These are phyloP conservation scores for Labeo calbasu DNA, from an alignment of 2,797 vertebrate species.

Conservation along the genomic window DNA sequence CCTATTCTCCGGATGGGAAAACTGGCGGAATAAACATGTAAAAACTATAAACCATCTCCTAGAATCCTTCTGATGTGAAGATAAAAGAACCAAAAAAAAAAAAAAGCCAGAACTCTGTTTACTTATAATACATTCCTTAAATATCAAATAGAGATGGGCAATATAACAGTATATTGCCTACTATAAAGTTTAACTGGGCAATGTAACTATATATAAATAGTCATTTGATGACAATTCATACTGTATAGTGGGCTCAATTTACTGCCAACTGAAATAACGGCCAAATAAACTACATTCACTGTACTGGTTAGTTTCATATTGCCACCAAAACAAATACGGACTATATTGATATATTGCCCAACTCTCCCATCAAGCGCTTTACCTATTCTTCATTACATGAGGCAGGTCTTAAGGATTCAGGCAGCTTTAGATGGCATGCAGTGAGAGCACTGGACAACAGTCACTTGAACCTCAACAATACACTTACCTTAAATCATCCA, in stretches of 20 bases:
- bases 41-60: neutral
- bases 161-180: conserved; percentile 9
- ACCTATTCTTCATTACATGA: neutral
- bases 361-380: neutral
- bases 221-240: too few relatives aligned
- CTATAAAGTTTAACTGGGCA: neutral
- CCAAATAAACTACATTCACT: neutral
- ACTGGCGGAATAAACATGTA: neutral
- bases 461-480: conserved; percentile 65
- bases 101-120: neutral
- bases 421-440: conserved; percentile 56
- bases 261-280: too few relatives aligned
- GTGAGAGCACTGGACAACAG: conserved; percentile 48
- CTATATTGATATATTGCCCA: neutral
- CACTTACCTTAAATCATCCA: conserved; percentile 91
- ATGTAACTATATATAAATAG: too few relatives aligned
- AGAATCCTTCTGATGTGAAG: neutral
- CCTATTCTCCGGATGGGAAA: neutral
- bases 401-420: neutral
- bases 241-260: too few relatives aligned
- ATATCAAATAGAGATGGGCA: neutral
- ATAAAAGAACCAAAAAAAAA: neutral
- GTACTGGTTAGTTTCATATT: neutral
- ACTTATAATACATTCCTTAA: neutral
- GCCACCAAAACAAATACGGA: neutral